These are phyloP conservation scores for Calypte anna DNA, from an alignment of 2,113 vertebrate species.

Conservation along the genomic window DNA sequence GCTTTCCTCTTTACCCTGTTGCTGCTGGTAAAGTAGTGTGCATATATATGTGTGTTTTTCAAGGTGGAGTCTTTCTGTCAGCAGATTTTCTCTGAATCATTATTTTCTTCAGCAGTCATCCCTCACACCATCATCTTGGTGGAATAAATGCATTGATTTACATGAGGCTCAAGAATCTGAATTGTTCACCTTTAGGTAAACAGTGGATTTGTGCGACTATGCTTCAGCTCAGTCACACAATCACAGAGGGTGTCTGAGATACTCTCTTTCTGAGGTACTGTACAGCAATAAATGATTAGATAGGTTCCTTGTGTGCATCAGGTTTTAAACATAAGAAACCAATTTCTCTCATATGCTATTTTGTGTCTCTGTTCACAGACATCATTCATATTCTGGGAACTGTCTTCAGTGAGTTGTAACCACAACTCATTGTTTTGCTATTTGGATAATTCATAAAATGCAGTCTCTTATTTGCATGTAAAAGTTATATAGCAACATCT, in stretches of 20 bases:
- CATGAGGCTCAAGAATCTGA: neutral
- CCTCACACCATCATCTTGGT: neutral
- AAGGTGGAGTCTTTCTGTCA: neutral
- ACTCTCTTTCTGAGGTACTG: neutral
- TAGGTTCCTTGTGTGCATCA: neutral
- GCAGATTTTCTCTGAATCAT: neutral
- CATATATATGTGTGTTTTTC: rapidly evolving
- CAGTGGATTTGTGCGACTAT: neutral
- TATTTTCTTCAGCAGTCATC: neutral
- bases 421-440: neutral
- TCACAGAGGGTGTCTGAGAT: too few relatives aligned
- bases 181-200: neutral
- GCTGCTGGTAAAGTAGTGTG: neutral
- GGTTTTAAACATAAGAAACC: neutral
- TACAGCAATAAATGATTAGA: neutral
- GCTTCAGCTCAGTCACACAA: neutral
- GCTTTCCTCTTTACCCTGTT: neutral
- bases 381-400: neutral
- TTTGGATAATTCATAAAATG: neutral
- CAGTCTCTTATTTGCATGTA: neutral
- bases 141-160: neutral
- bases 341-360: neutral
- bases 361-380: neutral
- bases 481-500: neutral
- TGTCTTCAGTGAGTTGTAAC: neutral